Conservation (phyloP, 2,113 vertebrate species). For the Sylvilagus bachmani region DNA sequence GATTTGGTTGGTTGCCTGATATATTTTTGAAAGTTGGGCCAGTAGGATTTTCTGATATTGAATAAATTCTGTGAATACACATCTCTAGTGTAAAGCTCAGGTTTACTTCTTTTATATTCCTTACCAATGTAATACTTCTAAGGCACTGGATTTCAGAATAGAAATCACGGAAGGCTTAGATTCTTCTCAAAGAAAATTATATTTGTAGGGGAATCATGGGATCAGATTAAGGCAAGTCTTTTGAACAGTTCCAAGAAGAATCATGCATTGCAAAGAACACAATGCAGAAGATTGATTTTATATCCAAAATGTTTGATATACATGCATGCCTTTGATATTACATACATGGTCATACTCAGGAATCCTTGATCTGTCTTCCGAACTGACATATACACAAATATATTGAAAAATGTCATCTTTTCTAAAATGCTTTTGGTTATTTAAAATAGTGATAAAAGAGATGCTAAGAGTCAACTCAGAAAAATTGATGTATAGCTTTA, state of each 20-base stretch:
- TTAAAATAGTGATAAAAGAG: neutral
- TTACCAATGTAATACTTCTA: constrained; percentile 18
- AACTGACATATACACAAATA: neutral
- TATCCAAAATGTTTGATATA: neutral
- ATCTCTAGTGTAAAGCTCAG: constrained; percentile 3
- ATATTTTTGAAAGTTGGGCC: neutral
- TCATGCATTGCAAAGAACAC: neutral
- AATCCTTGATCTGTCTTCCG: neutral
- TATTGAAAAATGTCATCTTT: neutral
- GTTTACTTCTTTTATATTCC: constrained; percentile 48
- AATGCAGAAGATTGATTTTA: neutral
- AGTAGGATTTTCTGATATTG: constrained; percentile 29
- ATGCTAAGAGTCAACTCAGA: constrained; percentile 22
- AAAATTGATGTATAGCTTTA: neutral
- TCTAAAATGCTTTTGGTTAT: neutral
- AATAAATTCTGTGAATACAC: neutral
- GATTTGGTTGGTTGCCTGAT: neutral
- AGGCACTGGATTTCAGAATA: neutral
- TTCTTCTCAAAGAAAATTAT: constrained; percentile 17
- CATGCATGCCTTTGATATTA: neutral
- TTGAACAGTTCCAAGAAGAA: constrained; percentile 37
- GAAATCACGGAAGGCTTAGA: constrained; percentile 27
- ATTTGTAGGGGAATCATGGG: neutral
- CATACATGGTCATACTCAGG: neutral
- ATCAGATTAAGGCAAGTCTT: constrained; percentile 49